phyloP scores from a whole-genome alignment of 2,888 invertebrate genomes.

The Drosophila quinaria region DNA sequence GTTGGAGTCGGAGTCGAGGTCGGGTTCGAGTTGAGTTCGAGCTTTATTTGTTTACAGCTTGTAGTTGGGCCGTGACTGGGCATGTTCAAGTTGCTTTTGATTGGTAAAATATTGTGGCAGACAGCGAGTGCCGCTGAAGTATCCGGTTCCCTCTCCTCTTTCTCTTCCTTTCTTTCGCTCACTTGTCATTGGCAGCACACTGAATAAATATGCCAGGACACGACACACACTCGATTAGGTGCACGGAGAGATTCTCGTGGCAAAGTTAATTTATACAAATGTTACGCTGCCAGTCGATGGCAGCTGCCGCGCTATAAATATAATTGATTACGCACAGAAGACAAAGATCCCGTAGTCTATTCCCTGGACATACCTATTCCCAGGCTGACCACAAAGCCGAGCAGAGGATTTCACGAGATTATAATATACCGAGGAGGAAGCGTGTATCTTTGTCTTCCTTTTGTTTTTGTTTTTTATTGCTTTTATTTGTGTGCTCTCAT shows the following conservation, averaged over 20 bases:
- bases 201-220: constrained; percentile 56
- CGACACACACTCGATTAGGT: constrained; percentile 44
- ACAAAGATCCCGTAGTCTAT: background rate
- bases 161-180: constrained; percentile 1
- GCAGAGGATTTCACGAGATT: constrained; percentile 24
- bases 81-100: constrained; percentile 32
- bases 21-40: constrained; percentile 29
- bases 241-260: constrained; percentile 32
- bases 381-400: constrained; percentile 5
- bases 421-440: constrained; percentile 28
- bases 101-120: constrained; percentile 61
- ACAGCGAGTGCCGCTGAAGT: constrained; percentile 26
- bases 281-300: constrained; percentile 69
- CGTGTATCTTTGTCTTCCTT: background rate
- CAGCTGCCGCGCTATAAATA: constrained; percentile 70
- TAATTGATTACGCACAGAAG: constrained; percentile 77
- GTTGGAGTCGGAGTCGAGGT: background rate
- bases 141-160: background rate
- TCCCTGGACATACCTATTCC: background rate
- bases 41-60: constrained; percentile 68
- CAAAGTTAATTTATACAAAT: constrained; percentile 79
- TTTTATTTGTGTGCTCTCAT: constrained; percentile 2
- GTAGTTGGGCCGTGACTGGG: constrained; percentile 51
- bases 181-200: constrained; percentile 59
- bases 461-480: constrained; percentile 8